Evolutionary conservation across 2,888 invertebrate species (phyloP).

Genomic region (Yponomeuta cagnagella): DNA sequence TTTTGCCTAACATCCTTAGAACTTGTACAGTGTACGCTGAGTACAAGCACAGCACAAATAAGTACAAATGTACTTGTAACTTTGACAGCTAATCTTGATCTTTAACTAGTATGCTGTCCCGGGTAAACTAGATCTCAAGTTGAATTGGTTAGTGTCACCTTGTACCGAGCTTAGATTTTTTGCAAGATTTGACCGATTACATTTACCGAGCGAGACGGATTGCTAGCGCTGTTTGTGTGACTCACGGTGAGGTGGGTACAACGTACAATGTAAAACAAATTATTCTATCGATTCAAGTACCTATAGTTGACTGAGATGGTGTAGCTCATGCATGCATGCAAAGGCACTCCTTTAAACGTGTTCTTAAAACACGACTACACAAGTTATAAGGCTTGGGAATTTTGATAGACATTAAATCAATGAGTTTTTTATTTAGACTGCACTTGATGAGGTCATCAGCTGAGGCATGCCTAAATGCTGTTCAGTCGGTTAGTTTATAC

Average conservation of each 20-base stretch:
- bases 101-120: not conserved
- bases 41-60: too few species aligned
- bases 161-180: not conserved
- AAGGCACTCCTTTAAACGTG: not conserved
- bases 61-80: not conserved
- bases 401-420: too few species aligned
- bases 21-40: not conserved
- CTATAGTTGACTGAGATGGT: not conserved
- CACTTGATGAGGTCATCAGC: too few species aligned
- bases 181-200: not conserved
- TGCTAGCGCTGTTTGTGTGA: not conserved
- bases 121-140: not conserved
- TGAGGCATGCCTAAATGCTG: too few species aligned
- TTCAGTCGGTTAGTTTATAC: too few species aligned
- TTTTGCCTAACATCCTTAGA: not conserved
- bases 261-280: not conserved
- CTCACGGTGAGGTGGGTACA: not conserved
- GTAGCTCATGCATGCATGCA: not conserved
- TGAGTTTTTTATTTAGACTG: too few species aligned
- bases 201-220: not conserved
- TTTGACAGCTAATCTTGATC: not conserved
- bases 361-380: not conserved
- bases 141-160: not conserved
- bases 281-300: not conserved
- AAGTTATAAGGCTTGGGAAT: too few species aligned